Base-by-base conservation (phyloP, 2,113 vertebrate genomes). In the Halichoeres trimaculatus region DNA sequence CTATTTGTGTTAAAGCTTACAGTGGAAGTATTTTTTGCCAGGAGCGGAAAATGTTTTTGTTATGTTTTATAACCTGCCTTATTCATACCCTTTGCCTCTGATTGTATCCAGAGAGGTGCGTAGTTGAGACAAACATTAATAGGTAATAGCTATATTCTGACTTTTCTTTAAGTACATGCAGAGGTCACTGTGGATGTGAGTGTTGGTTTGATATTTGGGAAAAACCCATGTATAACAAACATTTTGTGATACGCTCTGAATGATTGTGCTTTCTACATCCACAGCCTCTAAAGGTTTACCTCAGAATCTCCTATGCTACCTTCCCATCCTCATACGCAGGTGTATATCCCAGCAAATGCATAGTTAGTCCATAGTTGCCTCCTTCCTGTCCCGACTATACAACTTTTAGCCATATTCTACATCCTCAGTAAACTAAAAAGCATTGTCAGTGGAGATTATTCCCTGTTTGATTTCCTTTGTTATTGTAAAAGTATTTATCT, bases 41-140 rank as follows among this genome's bases (percentile, higher is more conserved):
- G 30, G 30, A 30, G 30, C 30, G 6, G 30, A 30, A 30, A 30
- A 30, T 13, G 36, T 66, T 67, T 76, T 72, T 76, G 35, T 82
- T 77, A 43, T 85, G 65, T 84, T 78, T 89, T 81, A 70, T 85
- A 84, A 88, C 70, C 68, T 91, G 91, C 90, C 91, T 94, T 94
- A 92, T 86, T 86, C 81, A 74, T 78, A 34, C 72, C 73, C 87
- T 91, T 80, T 89, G 85, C 89, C 84, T 91, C 77, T 68, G 87
- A 84, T 81, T 81, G 83, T 83, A 75, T 66, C 58, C 70, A 66
- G 70, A 70, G 57, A 62, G 43, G 76, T 77, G 76, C 4, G 17
- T 62, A 73, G 70, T 24, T 69, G 48, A 77, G 26, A 36, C 26
- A 65, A 61, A 30, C 47, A 2, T 70, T 45, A 35, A 62, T 14